phyloP scores from a whole-genome alignment of 1,140 invertebrate genomes.

The Drosophila pallidifrons region DNA sequence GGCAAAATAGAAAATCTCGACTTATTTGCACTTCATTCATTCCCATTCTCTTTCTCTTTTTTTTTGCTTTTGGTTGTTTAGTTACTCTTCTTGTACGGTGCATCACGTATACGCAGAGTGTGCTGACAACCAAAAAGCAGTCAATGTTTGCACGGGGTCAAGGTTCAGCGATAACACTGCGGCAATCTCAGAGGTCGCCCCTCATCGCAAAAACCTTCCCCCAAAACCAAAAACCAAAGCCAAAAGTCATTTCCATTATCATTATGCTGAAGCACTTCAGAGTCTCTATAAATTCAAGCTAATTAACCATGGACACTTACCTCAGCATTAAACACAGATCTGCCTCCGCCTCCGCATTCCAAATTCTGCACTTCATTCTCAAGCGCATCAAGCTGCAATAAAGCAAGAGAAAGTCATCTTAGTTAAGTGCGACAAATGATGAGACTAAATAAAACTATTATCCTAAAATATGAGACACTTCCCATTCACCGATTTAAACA shows the following conservation, averaged over 20 bases:
- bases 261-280: background rate
- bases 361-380: background rate
- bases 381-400: background rate
- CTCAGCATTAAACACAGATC: background rate
- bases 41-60: no score
- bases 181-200: constrained; percentile 6
- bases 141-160: constrained; percentile 10
- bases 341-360: background rate
- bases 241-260: background rate
- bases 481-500: no score
- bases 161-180: constrained; percentile 22
- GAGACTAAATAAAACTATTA: no score
- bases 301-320: constrained; percentile 1
- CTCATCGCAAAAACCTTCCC: background rate
- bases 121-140: background rate
- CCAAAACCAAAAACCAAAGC: no score
- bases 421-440: no score
- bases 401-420: background rate
- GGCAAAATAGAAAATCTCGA: constrained; percentile 15
- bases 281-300: background rate
- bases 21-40: background rate
- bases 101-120: constrained; percentile 11
- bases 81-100: background rate
- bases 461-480: no score
- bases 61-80: background rate